These are phyloP conservation scores for Penaeus vannamei DNA, from an alignment of 1,140 invertebrate genomes.

Conservation along the genomic window DNA sequence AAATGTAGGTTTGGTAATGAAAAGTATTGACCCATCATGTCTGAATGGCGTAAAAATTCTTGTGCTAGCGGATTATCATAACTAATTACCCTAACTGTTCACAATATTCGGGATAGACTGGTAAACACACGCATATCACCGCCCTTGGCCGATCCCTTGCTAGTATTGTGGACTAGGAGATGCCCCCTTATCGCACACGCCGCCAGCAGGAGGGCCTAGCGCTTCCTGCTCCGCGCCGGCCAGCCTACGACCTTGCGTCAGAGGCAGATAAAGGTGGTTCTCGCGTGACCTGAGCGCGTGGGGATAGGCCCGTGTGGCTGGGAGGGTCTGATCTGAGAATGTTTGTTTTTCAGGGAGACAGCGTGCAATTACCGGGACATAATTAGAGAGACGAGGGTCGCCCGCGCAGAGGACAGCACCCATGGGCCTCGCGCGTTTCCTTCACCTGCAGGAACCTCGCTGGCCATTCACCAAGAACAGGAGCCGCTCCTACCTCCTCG, in stretches of 20 bases:
- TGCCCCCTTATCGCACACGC: constrained; percentile 49
- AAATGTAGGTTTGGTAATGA: constrained; percentile 46
- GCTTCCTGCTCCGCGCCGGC: not conserved
- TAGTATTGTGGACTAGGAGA: constrained; percentile 56
- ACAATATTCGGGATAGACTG: constrained; percentile 46
- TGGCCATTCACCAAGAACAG: too few relatives aligned
- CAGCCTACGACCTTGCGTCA: not conserved
- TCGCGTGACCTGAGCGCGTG: not conserved
- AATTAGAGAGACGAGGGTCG: constrained; percentile 58
- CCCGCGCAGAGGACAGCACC: constrained; percentile 55
- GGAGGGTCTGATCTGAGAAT: constrained; percentile 51
- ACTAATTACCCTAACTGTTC: constrained; percentile 62
- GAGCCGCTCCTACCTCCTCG: too few relatives aligned
- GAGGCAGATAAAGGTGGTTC: not conserved
- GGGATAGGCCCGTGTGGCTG: not conserved
- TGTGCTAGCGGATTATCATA: constrained; percentile 56
- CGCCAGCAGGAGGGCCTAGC: not conserved
- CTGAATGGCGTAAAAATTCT: constrained; percentile 51
- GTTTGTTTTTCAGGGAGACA: constrained; percentile 63
- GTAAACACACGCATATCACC: constrained; percentile 58
- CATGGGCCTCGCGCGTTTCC: constrained; percentile 1
- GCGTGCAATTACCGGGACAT: constrained; percentile 62
- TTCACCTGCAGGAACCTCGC: constrained; percentile 35
- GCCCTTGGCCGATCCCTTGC: constrained; percentile 52
- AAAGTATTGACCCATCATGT: constrained; percentile 51